phyloP scores from a whole-genome alignment of 2,797 vertebrate genomes.

The Paratrypauchen microcephalus region DNA sequence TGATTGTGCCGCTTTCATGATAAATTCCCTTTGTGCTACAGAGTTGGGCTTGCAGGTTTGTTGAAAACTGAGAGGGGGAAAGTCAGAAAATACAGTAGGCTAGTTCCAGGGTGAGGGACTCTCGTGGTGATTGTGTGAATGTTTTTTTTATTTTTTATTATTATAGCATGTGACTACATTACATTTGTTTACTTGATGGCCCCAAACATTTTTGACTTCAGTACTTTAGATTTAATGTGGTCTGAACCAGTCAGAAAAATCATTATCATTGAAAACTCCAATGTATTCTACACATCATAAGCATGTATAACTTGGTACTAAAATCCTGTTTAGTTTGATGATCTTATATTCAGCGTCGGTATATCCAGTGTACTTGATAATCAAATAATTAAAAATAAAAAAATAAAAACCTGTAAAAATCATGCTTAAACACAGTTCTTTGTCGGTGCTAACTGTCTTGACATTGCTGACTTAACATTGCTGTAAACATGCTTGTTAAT shows the following conservation, averaged over 20 bases:
- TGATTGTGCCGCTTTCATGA: conserved; percentile 76
- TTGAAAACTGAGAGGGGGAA: conserved; percentile 29
- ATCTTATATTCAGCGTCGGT: no score
- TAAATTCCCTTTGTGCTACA: conserved; percentile 76
- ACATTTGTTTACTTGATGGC: not conserved
- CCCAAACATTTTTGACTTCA: not conserved
- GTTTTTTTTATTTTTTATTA: no score
- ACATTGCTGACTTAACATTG: not conserved
- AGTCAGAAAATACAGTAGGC: conserved; percentile 27
- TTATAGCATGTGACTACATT: not conserved
- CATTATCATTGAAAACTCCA: no score
- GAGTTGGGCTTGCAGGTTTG: conserved; percentile 52
- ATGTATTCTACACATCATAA: no score
- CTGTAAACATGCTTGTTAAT: conserved; percentile 33
- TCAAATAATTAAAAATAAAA: no score
- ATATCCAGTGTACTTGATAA: no score
- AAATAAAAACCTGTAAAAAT: not conserved
- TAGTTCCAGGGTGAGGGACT: conserved; percentile 2
- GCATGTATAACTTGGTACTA: no score
- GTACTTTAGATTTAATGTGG: no score
- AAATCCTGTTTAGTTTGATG: no score
- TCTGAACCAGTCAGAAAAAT: no score
- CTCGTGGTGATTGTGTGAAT: not conserved
- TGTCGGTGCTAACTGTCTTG: not conserved
- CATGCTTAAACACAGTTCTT: not conserved